Percentiles rank a stretch among this genome's conserved stretches.
Conservation (phyloP, 2,888 invertebrate genomes). For the Lordiphosa fenestrarum region DNA sequence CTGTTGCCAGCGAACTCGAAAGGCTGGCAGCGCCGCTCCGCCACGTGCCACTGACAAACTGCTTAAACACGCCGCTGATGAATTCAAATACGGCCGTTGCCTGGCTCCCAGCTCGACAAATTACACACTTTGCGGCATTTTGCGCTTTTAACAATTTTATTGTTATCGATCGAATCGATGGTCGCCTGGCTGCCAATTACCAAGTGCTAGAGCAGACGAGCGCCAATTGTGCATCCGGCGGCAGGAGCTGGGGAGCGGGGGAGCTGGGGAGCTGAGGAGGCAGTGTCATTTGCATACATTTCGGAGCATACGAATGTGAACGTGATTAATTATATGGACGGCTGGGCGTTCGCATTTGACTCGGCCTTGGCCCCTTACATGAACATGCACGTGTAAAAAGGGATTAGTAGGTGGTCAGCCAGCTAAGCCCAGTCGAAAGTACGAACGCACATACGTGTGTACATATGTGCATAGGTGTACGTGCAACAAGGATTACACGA, state of each 20-base stretch:
- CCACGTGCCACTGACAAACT: slow-evolving; percentile 71
- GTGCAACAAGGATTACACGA: slow-evolving; percentile 36
- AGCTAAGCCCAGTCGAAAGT: slow-evolving; percentile 26
- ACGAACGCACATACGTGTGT: neutral
- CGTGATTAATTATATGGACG: slow-evolving; percentile 45
- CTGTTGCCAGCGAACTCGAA: slow-evolving; percentile 68
- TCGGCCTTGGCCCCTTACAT: slow-evolving; percentile 10
- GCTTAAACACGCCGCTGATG: slow-evolving; percentile 70
- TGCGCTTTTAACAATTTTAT: slow-evolving; percentile 73
- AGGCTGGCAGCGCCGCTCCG: slow-evolving; percentile 51
- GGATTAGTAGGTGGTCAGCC: slow-evolving; percentile 50
- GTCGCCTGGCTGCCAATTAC: slow-evolving; percentile 70
- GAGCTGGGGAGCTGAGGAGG: neutral
- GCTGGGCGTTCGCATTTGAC: slow-evolving; percentile 17
- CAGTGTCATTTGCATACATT: slow-evolving; percentile 28
- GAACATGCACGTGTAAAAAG: slow-evolving; percentile 32
- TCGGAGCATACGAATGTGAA: slow-evolving; percentile 16
- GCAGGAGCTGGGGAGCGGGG: neutral
- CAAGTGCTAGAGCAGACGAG: slow-evolving; percentile 48
- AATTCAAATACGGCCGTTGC: slow-evolving; percentile 52
- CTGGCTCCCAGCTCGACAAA: slow-evolving; percentile 43
- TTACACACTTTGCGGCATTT: slow-evolving; percentile 75
- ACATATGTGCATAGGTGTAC: neutral
- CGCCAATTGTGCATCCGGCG: slow-evolving; percentile 41
- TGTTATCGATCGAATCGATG: slow-evolving; percentile 68